Base-by-base conservation (phyloP, 2,797 vertebrate species). In the Ataeniobius toweri region DNA sequence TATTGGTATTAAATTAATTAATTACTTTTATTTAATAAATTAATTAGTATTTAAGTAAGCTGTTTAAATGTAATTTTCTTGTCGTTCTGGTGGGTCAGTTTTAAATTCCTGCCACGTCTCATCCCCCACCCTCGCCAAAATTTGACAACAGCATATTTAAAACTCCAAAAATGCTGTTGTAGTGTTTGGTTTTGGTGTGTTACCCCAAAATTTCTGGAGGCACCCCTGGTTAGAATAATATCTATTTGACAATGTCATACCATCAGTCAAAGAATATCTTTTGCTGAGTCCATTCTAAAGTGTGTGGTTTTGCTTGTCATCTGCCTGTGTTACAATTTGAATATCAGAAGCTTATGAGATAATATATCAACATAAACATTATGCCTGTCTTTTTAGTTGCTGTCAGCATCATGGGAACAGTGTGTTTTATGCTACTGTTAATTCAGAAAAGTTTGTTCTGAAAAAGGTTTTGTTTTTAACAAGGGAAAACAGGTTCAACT, bases 381-480 rank as follows among this genome's bases (percentile, higher is more conserved):
- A 71, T 22, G 41, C 81, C 73, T 41, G 10, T 84, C 61, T 65
- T 20, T 36, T 84, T 84, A 65, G 50, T 82, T 18, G 41, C 50
- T 83, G 67, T 76, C 78, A 67, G 36, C 36, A 24, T 79, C 68
- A 61, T 41, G 72, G 76, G 56, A 82, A 84, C 67, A 76, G 53
- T 77, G 70, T 50, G 6, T 72, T 44, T 79, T 68, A 68, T 74
- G 46, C 73, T 80, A 68, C 72, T 81, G 58, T 53, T 71, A 41
- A 63, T 59, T 75, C 71, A 81, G 72, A 80, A 56, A 84, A 70
- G 58, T 83, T 76, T 83, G 81, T 46, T 22, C 74, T n/a, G 80
- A 46, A 67, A 36, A 68, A 68, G 65, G 22, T 5, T 14, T 14
- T 68, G 39, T 44, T 68, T 67, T 68, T 13, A 68, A n/a, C 22